phyloP scores from a whole-genome alignment of 2,113 vertebrate genomes.

The Leiothrix lutea region DNA sequence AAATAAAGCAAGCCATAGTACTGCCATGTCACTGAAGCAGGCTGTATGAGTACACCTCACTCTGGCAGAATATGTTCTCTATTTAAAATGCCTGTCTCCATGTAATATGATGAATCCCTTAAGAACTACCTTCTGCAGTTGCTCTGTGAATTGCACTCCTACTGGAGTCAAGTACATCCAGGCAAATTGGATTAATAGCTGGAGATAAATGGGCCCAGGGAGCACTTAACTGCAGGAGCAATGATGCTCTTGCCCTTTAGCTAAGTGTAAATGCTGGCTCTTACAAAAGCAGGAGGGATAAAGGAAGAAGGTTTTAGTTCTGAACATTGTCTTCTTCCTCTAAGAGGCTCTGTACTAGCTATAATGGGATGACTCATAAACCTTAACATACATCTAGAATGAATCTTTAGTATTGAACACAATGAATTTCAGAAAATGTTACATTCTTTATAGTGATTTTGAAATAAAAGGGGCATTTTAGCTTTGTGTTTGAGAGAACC shows the following conservation, averaged over 20 bases:
- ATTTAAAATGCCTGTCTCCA: neutral
- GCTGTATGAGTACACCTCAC: neutral
- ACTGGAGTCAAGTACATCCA: neutral
- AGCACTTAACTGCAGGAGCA: constrained; percentile 14
- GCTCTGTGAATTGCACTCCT: constrained; percentile 10
- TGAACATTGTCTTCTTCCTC: neutral
- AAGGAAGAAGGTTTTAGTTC: neutral
- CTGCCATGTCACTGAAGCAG: neutral
- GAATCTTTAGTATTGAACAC: neutral
- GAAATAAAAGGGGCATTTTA: neutral
- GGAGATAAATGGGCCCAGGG: constrained; percentile 30
- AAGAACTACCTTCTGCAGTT: neutral
- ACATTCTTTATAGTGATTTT: neutral
- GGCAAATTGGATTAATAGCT: constrained; percentile 36
- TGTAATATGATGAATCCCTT: constrained; percentile 37
- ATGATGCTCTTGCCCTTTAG: neutral
- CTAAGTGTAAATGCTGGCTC: neutral
- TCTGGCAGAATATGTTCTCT: neutral
- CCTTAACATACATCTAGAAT: neutral
- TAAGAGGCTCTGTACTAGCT: neutral
- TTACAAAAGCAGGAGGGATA: neutral
- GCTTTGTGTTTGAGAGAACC: neutral
- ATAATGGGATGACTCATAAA: neutral
- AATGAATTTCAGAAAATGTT: neutral
- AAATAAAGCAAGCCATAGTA: neutral